Base-by-base conservation (phyloP, 2,797 vertebrate species). In the Ataeniobius toweri region DNA sequence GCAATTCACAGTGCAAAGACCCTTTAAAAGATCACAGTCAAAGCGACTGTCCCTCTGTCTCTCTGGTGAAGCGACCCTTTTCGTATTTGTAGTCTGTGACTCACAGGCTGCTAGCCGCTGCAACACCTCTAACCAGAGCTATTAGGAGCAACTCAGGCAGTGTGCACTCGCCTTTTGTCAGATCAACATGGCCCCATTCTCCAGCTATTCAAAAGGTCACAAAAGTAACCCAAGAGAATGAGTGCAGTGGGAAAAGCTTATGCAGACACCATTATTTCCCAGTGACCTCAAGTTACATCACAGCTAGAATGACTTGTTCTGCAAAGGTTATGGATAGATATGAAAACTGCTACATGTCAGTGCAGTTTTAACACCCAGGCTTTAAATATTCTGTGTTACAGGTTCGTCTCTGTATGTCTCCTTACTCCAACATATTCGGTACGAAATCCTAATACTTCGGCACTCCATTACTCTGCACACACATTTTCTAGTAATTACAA, bases 211-310 rank as follows among this genome's bases (percentile, higher is more conserved):
- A 84, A 89, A 92, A 90, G 88, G 89, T 93, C 85, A 85, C 74
- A 18, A 69, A 79, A 85, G 87, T 87, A 92, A 90, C 83, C 83
- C 71, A 84, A 91, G 89, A 88, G 90, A 89, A 83, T 74, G 78
- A 83, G 79, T 28, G 74, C 82, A 48, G 80, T 61, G 82, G 82
- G 85, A 85, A 83, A 88, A 81, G 76, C 80, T 80, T 16, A 3
- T 13, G 76, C 80, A 87, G 79, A 83, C 81, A 80, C 79, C 63
- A 74, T 85, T 89, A 85, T 81, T 77, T 75, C 75, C 6, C 44
- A 55, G 68, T n/a, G 50, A 87, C 79, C 83, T 90, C 87, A 14
- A 87, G 89, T 93, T 87, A 88, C 90, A 84, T 81, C 73, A 75
- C 12, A 79, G 82, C 82, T 63, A 50, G 78, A 81, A 78, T 77